Evolutionary conservation across 2,888 invertebrate species (phyloP), one percentile per base, ranked within the genome.

Genomic region (Ceramica pisi): DNA sequence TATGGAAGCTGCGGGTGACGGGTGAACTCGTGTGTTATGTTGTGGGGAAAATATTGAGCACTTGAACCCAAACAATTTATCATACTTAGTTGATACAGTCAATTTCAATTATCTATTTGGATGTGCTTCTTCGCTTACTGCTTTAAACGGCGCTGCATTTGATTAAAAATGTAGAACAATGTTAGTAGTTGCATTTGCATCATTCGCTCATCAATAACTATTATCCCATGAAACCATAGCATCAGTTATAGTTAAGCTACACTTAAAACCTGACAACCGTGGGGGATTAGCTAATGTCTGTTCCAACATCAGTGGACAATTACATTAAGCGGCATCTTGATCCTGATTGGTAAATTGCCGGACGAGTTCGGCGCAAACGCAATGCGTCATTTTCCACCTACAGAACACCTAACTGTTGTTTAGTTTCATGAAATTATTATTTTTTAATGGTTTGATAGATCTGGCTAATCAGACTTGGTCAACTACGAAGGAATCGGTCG

Each of bases 301-400:
- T 85, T 89, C 83, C 81, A 87, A 70, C 65, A 78, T 88, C 86
- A 90, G 88, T 86, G 88, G 84, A 88, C 88, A 88, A 88, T 87
- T 87, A 88, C 82, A 86, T 87, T 87, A 85, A 87, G 85, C 71
- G 74, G 77, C 80, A 84, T 86, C 81, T 88, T 87, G 82, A 83
- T 53, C 83, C 74, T 92, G 91, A 95, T 95, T 94, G 94, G 86
- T 93, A 94, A 94, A 95, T 94, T 93, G 86, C 94, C 94, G 95
- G 95, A 95, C 89, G 94, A 85, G 90, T 90, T 90, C 86, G 88
- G 90, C 82, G 88, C 86, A 82, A 86, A 81, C 87, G 67, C 73
- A 80, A 31, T 38, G 86, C 87, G 86, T 84, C 87, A 87, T 90
- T 84, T 90, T 92, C 94, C 92, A 92, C 92, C 90, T 79, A 79